These are phyloP conservation scores for Poeciliopsis occidentalis DNA, from an alignment of 2,113 vertebrate species.

Conservation along the genomic window DNA sequence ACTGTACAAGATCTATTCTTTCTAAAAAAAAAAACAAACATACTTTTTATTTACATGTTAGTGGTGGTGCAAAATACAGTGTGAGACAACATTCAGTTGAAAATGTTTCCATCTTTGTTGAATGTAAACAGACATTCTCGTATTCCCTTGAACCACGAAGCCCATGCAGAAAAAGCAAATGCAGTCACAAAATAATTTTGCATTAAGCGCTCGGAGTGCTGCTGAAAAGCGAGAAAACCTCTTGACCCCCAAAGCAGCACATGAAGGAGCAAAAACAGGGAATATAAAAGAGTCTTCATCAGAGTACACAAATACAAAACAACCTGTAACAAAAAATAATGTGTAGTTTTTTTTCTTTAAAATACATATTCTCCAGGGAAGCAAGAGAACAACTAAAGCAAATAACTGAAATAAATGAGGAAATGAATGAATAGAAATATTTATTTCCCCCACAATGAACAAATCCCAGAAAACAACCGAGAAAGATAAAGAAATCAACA, in stretches of 20 bases:
- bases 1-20: conserved; percentile 66
- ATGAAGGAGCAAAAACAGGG: conserved; percentile 21
- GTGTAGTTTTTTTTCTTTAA: conserved; percentile 3
- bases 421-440: background rate
- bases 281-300: conserved; percentile 19
- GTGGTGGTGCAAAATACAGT: conserved; percentile 77
- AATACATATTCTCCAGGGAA: conserved; percentile 4
- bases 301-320: conserved; percentile 38
- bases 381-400: conserved; percentile 17
- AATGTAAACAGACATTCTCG: conserved; percentile 74
- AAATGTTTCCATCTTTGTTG: conserved; percentile 65
- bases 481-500: background rate
- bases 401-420: background rate
- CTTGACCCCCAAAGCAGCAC: conserved; percentile 9
- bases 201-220: conserved; percentile 23
- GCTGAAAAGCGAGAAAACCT: conserved; percentile 23
- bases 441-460: conserved; percentile 7
- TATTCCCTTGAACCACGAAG: conserved; percentile 38
- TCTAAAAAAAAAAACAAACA: conserved; percentile 56
- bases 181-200: conserved; percentile 41
- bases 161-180: conserved; percentile 41
- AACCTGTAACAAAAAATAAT: conserved; percentile 15
- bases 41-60: conserved; percentile 73
- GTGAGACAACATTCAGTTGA: conserved; percentile 74
- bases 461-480: background rate